Conservation (phyloP, 2,797 vertebrate species). For the Molossus alvarezi region DNA sequence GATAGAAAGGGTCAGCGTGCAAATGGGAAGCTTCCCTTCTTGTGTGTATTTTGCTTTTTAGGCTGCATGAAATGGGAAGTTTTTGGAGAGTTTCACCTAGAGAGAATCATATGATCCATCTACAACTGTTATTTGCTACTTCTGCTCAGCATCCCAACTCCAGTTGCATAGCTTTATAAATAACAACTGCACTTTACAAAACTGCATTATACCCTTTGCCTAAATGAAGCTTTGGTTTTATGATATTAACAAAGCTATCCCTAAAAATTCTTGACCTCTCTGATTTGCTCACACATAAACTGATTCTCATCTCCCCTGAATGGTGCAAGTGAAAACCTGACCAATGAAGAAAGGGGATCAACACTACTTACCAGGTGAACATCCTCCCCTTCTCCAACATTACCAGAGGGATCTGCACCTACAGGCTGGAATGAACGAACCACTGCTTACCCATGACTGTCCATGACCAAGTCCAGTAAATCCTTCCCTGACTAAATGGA, state of each 20-base stretch:
- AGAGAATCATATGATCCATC: neutral
- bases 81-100: neutral
- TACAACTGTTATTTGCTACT: neutral
- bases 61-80: neutral
- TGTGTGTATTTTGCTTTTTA: neutral
- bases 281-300: neutral
- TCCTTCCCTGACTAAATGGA: neutral
- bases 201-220: neutral
- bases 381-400: neutral
- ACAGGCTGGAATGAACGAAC: neutral
- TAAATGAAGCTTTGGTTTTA: slow-evolving; percentile 26
- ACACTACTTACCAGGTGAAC: neutral
- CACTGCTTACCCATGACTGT: neutral
- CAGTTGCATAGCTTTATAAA: neutral
- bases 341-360: neutral
- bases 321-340: neutral
- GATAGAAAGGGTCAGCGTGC: neutral
- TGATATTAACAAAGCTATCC: neutral
- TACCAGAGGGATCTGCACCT: neutral
- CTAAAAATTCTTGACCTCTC: neutral
- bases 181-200: neutral
- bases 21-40: neutral
- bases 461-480: neutral
- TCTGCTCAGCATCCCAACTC: neutral
- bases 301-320: slow-evolving; percentile 4